phyloP scores from a whole-genome alignment of 1,140 invertebrate genomes.

The Yoshiicerus persimilis region DNA sequence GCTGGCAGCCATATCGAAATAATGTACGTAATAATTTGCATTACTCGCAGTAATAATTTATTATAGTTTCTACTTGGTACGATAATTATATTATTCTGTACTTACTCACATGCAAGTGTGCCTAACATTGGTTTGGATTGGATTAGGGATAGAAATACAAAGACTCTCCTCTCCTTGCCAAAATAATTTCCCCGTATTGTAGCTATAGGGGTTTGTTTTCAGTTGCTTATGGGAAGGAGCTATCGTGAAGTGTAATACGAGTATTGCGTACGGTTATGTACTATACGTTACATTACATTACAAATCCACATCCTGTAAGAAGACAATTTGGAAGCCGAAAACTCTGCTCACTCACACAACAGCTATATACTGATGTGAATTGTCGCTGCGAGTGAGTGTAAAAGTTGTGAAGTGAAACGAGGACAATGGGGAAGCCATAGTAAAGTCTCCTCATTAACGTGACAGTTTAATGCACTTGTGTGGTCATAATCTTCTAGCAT shows the following conservation, averaged over 20 bases:
- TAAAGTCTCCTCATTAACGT: slow-evolving; percentile 30
- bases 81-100: neutral
- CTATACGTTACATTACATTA: neutral
- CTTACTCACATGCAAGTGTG: neutral
- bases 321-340: neutral
- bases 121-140: neutral
- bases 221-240: neutral
- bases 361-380: neutral
- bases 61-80: no score
- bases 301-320: neutral
- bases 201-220: neutral
- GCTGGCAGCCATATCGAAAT: no score
- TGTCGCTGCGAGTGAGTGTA: neutral
- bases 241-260: neutral
- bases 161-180: neutral
- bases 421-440: slow-evolving; percentile 22
- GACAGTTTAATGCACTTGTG: slow-evolving; percentile 45
- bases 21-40: no score
- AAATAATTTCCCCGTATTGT: neutral
- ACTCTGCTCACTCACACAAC: no score
- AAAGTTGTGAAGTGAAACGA: slow-evolving; percentile 13
- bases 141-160: neutral
- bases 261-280: no score
- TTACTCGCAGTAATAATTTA: no score
- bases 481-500: slow-evolving; percentile 40